A percentile compares a stretch with the other conserved stretches of the same genome.
Evolutionary conservation across 2,113 vertebrate species (phyloP).

Genomic region (Candoia aspera): DNA sequence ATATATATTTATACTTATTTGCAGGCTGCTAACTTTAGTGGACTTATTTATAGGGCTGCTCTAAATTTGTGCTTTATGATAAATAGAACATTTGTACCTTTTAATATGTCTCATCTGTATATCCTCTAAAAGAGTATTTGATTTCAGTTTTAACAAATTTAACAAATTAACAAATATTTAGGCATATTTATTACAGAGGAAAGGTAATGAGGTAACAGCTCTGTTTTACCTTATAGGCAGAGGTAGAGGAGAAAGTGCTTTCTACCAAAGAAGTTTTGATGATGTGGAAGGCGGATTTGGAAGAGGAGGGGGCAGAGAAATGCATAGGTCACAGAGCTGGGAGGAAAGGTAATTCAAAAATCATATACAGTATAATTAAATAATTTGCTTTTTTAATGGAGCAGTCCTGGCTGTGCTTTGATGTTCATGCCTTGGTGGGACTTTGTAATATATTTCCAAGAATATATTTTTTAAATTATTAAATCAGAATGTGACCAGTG

Average conservation of each 20-base stretch:
- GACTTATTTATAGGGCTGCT: not conserved
- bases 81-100: conserved; percentile 48
- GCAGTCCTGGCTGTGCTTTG: not conserved
- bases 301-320: conserved; percentile 89
- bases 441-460: not conserved
- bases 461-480: not conserved
- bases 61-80: conserved; percentile 17
- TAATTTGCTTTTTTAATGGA: not conserved
- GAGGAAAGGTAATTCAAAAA: conserved; percentile 89
- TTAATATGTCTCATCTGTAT: conserved; percentile 60
- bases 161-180: too few relatives aligned
- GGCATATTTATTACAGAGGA: not conserved
- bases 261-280: conserved; percentile 99
- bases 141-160: conserved; percentile 24
- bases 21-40: not conserved
- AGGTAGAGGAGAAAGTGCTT: conserved; percentile 95
- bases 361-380: not conserved
- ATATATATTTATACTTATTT: not conserved
- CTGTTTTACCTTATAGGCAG: conserved; percentile 81
- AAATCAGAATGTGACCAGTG: not conserved
- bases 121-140: conserved; percentile 53
- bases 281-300: conserved; percentile 97
- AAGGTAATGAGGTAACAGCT: not conserved
- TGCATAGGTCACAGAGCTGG: conserved; percentile 99
- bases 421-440: not conserved